phyloP scores from a whole-genome alignment of 2,888 invertebrate species.

The Lycaena phlaeas region DNA sequence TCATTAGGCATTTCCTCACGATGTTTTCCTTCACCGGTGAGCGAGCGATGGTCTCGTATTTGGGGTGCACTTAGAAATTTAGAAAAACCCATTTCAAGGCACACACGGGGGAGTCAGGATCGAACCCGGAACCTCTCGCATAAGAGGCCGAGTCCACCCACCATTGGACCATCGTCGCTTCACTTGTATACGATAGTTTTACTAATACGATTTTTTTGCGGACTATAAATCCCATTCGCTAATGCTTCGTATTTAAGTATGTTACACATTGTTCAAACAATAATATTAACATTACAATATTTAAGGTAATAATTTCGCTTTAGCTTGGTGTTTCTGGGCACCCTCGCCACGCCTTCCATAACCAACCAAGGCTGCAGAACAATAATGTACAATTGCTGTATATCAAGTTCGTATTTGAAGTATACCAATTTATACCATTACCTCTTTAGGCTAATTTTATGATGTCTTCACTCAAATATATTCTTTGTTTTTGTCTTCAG shows the following conservation, averaged over 20 bases:
- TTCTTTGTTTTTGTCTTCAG: background rate
- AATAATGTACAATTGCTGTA: conserved; percentile 3
- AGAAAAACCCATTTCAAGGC: no score
- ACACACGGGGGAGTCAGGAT: no score
- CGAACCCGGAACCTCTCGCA: no score
- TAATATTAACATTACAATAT: background rate
- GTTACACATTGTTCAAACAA: conserved; percentile 1
- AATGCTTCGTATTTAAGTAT: background rate
- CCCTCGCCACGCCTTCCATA: conserved; percentile 1
- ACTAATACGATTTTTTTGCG: background rate
- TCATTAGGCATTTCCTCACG: no score
- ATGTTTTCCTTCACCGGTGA: no score
- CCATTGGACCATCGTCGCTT: no score
- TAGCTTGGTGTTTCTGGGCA: background rate
- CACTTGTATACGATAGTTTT: background rate
- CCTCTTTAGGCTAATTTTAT: conserved; percentile 2
- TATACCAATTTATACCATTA: conserved; percentile 1
- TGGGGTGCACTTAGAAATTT: no score
- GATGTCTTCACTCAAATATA: background rate
- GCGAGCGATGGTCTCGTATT: no score
- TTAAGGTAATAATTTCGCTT: background rate
- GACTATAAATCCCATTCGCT: background rate
- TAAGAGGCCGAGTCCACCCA: no score
- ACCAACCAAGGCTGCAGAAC: background rate
- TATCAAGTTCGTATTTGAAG: conserved; percentile 4